Percentiles rank a stretch among this genome's conserved stretches.
phyloP scores from a whole-genome alignment of 64 coral and sea anemone species.

The Actinia tenebrosa region DNA sequence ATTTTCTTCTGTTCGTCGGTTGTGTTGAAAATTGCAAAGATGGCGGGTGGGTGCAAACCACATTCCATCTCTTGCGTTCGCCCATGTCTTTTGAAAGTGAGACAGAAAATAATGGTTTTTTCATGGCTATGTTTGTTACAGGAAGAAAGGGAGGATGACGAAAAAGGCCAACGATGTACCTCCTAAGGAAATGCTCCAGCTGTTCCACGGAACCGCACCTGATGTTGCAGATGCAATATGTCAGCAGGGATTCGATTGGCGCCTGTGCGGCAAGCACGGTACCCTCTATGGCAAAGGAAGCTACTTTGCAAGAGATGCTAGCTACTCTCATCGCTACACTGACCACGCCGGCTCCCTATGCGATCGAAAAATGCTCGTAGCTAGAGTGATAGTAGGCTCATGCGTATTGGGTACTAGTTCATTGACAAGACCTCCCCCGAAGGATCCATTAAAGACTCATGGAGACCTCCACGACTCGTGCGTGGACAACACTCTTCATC shows the following conservation, averaged over 20 bases:
- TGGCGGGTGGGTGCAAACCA: too few relatives aligned
- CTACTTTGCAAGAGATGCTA: slow-evolving; percentile 62
- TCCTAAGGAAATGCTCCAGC: slow-evolving; percentile 42
- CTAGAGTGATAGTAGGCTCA: slow-evolving; percentile 58
- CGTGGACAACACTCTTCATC: slow-evolving; percentile 28
- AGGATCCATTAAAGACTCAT: slow-evolving; percentile 48
- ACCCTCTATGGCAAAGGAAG: slow-evolving; percentile 59
- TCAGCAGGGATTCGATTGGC: slow-evolving; percentile 76
- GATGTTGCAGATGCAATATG: slow-evolving; percentile 47
- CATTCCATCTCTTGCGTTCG: too few relatives aligned
- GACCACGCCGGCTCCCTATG: background rate
- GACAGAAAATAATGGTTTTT: background rate
- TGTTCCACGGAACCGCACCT: slow-evolving; percentile 64
- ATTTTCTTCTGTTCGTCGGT: too few relatives aligned
- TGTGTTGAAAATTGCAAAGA: too few relatives aligned
- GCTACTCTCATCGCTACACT: slow-evolving; percentile 61
- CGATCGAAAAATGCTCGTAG: slow-evolving; percentile 55
- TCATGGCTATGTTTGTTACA: background rate
- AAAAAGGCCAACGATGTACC: slow-evolving; percentile 38
- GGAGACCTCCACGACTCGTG: slow-evolving; percentile 70
- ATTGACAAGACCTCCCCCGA: slow-evolving; percentile 48
- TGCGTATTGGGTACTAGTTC: slow-evolving; percentile 18
- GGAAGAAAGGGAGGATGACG: slow-evolving; percentile 34
- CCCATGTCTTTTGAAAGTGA: too few relatives aligned
- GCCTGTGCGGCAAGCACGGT: slow-evolving; percentile 63